Base-by-base conservation (phyloP, 2,888 invertebrate species). In the Pseudococcus viburni region DNA sequence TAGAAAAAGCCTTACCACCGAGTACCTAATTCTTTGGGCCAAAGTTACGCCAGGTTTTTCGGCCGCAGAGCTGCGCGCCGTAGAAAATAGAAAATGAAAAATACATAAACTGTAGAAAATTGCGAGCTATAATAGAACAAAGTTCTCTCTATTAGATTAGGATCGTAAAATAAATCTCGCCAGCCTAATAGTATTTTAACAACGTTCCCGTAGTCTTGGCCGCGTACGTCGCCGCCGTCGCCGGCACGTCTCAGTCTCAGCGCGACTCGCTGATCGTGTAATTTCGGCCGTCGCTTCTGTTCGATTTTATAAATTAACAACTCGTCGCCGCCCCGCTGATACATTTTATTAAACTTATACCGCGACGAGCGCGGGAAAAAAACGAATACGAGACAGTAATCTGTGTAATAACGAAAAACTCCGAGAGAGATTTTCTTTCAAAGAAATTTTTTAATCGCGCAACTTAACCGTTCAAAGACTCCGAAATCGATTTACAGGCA, bases 111-210 rank as follows among this genome's bases (percentile, higher is more conserved):
- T 77, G 12, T 42, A 17, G 1, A 77, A 77, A 77, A 77, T 39
- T 42, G 77, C 39, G 15, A 39, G 17, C 77, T 39, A 4, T 33
- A 64, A 33, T 42, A 77, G 39, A 42, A 77, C 77, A 42, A 77
- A 77, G 39, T 77, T 77, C 64, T 64, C 39, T 64, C 39, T 39
- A 77, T 77, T 77, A 77, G 77, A 42, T 77, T 77, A 42, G 7
- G 39, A 42, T 77, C 77, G 77, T 77, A 77, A 77, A 77, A 77
- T 77, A 77, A 77, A 77, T 77, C 39, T 42, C 22, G 22, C 64
- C 64, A 64, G 77, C 77, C 77, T 77, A 77, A 42, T 77, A 77
- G 17, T 42, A 77, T 39, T 64, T 77, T 39, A 77, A 77, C 33
- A 42, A n/a, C 39, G 17, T 77, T 22, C 73, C 26, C 26, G 33